Conservation (phyloP, 37 sponge, comb jelly and placozoan species). For the Tethya wilhelma region DNA sequence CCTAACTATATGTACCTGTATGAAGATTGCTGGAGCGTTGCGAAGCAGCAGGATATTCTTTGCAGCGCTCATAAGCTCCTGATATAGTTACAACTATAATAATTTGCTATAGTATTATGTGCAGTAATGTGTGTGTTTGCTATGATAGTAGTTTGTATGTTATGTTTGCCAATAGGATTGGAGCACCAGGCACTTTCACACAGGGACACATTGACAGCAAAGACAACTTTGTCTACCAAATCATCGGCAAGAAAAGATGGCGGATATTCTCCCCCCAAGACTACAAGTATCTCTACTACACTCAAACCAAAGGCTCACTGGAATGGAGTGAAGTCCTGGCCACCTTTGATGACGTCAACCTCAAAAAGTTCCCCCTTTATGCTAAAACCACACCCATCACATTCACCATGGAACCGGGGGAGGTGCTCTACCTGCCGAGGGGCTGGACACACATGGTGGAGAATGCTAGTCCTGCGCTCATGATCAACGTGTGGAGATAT, state of each 20-base stretch:
- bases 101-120: neutral
- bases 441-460: slow-evolving; percentile 89
- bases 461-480: slow-evolving; percentile 81
- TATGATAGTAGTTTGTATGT: neutral
- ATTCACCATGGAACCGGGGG: slow-evolving; percentile 69
- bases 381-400: slow-evolving; percentile 66
- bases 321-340: slow-evolving; percentile 85
- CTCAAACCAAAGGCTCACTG: slow-evolving; percentile 58
- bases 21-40: too few relatives aligned
- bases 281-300: slow-evolving; percentile 79
- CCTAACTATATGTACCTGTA: too few relatives aligned
- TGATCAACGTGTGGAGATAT: slow-evolving; percentile 88
- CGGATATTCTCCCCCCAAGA: slow-evolving; percentile 82
- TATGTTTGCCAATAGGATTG: slow-evolving; percentile 56
- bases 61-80: too few relatives aligned
- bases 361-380: slow-evolving; percentile 67
- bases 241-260: slow-evolving; percentile 87
- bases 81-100: neutral
- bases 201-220: slow-evolving; percentile 94
- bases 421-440: slow-evolving; percentile 88
- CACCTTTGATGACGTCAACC: slow-evolving; percentile 41
- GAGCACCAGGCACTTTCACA: slow-evolving; percentile 84
- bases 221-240: slow-evolving; percentile 92
- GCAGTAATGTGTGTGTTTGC: neutral
- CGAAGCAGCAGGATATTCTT: too few relatives aligned